Evolutionary conservation across 1,140 invertebrate species (phyloP), one percentile per base, ranked within the genome.

Genomic region (Drosophila arizonae): DNA sequence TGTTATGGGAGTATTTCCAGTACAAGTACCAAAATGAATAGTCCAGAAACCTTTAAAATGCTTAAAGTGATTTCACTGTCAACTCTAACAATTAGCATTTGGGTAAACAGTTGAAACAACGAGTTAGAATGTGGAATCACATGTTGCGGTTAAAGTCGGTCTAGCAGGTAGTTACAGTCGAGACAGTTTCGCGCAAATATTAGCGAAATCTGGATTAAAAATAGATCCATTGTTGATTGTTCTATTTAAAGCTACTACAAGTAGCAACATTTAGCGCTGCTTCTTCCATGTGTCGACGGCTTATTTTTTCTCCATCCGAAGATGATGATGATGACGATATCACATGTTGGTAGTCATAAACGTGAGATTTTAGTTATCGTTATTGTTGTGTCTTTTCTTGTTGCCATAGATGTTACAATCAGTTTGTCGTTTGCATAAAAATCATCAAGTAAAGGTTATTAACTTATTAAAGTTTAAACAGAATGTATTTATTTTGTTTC

Each of bases 291-390:
- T 63, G 39, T 48, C 46, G 60, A 56, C 65, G 71, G 65, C 70
- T 72, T 58, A 72, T 64, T 43, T 51, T 26, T 26, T n/a, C 28
- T 17, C 50, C 50, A 54, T 21, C 17, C 26, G 17, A 39, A 21
- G 21, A 11, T 11, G 36, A 4, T 11, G 36, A 39, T 11, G 36
- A 39, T 39, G 45, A 57, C 51, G 36, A 33, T 43, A 71, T 79
- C 72, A 71, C 77, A 79, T 79, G 76, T 28, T 61, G 71, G 17
- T 45, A 13, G 17, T 13, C 21, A 15, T 41, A 11, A 63, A 43
- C 77, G 77, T 79, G 77, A 71, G 71, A 33, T 80, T 65, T 61
- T 58, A 76, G 65, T 79, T 79, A 75, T 56, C 76, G 75, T 56
- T 51, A 45, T 30, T 36, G 10, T 52, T 24, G 41, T 57, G 46